Base-by-base conservation (phyloP, 2,797 vertebrate species). In the Tragelaphus oryx region DNA sequence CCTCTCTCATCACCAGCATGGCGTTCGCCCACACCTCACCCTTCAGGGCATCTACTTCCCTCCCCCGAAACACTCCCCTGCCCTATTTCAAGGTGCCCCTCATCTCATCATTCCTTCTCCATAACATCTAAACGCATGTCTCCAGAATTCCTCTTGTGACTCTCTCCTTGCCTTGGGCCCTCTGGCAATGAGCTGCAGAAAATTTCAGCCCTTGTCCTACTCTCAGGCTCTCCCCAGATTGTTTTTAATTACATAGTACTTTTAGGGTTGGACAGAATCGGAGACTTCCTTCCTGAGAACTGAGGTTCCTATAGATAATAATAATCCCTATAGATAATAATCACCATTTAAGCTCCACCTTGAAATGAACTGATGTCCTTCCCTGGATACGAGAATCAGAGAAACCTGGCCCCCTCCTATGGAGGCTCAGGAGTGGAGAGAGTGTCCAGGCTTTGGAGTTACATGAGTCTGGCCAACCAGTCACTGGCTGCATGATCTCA, bases 11-110 rank as follows among this genome's bases (percentile, higher is more conserved):
- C 20, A 5, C 33, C 37, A 26, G 59, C 18, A 44, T 0, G 8
- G 78, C n/a, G n/a, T 48, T 50, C 4, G 6, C 33, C 52, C 5
- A 33, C 17, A 20, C 50, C 28, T 28, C 30, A 41, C 17, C 4
- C 8, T 13, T 18, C 18, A 12, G 20, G 6, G 22, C 24, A 2
- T 16, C 52, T 6, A 0, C n/a, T 11, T 44, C 76, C 59, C 55
- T 81, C n/a, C n/a, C 62, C 33, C 3, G 0, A 24, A 74, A 74
- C 5, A 0, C 16, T 41, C 13, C 41, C 12, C 13, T 0, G 57
- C 33, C 22, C 1, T 22, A 68, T 33, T 13, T 54, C 79, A 44
- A 1, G 17, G 26, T 22, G 3, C 28, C 50, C 59, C 13, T 22
- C 28, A 10, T 5, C 28, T 54, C 52, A 3, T 12, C 24, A 16